Evolutionary conservation across 2,797 vertebrate species (phyloP).

Genomic region (Rhinatrema bivittatum): DNA sequence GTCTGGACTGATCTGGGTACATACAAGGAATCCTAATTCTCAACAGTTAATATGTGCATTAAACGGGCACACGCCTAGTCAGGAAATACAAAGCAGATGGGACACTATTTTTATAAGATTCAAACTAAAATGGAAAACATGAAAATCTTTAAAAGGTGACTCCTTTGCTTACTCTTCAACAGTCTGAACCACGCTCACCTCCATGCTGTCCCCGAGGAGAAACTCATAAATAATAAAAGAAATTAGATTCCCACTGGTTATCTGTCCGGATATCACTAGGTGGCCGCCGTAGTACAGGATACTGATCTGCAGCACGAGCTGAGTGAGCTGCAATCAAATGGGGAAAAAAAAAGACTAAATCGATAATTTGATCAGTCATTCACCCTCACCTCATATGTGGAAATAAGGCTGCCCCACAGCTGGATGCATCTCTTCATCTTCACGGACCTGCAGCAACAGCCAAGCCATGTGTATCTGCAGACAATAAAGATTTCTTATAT

Average conservation of each 20-base stretch:
- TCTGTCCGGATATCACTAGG: constrained; percentile 78
- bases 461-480: background rate
- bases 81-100: too few species aligned
- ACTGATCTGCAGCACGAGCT: constrained; percentile 79
- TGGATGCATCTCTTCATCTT: too few species aligned
- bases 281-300: constrained; percentile 89
- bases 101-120: too few species aligned
- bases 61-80: too few species aligned
- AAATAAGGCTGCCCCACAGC: rapidly evolving
- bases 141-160: too few species aligned
- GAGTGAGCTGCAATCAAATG: constrained; percentile 64
- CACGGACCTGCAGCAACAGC: background rate
- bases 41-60: too few species aligned
- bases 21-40: too few species aligned
- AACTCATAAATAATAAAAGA: constrained; percentile 91
- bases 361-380: background rate
- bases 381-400: too few species aligned
- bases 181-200: constrained; percentile 54
- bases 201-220: constrained; percentile 80
- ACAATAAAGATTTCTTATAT: background rate
- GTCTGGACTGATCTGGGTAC: too few species aligned
- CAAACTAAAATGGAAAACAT: too few species aligned
- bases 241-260: constrained; percentile 78
- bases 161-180: too few species aligned
- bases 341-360: background rate